A percentile compares a stretch with the other conserved stretches of the same genome.
Evolutionary conservation across 1,140 invertebrate species (phyloP).

Genomic region (Amyelois transitella): DNA sequence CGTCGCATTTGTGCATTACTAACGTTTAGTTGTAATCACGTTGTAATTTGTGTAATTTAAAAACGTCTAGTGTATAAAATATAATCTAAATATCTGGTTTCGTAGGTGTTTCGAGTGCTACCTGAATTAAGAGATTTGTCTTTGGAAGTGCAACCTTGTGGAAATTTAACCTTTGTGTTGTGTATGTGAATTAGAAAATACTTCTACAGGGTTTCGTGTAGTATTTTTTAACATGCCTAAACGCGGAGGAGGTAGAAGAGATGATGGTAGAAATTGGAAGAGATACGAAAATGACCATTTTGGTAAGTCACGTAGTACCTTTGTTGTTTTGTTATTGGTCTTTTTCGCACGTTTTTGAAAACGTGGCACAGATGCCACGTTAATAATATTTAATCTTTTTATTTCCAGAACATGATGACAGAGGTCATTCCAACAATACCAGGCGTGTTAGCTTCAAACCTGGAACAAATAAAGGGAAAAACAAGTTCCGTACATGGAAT

Average conservation of each 20-base stretch:
- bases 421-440: constrained; percentile 33
- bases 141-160: background rate
- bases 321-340: background rate
- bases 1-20: no score
- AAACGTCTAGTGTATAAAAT: no score
- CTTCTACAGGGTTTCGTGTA: background rate
- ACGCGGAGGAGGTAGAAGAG: constrained; percentile 52
- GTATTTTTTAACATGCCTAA: constrained; percentile 53
- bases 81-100: no score
- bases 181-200: background rate
- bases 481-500: constrained; percentile 63
- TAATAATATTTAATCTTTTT: background rate
- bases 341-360: no score
- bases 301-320: constrained; percentile 31
- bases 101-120: no score
- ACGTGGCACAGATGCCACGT: background rate
- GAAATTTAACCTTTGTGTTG: background rate
- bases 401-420: constrained; percentile 70
- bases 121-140: no score
- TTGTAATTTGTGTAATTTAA: no score
- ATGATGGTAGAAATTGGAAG: constrained; percentile 39
- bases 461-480: constrained; percentile 59
- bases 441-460: constrained; percentile 76
- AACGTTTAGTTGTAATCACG: no score
- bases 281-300: constrained; percentile 44